Evolutionary conservation across 1,140 invertebrate species (phyloP), one percentile per base, ranked within the genome.

Genomic region (Hormaphis cornu): DNA sequence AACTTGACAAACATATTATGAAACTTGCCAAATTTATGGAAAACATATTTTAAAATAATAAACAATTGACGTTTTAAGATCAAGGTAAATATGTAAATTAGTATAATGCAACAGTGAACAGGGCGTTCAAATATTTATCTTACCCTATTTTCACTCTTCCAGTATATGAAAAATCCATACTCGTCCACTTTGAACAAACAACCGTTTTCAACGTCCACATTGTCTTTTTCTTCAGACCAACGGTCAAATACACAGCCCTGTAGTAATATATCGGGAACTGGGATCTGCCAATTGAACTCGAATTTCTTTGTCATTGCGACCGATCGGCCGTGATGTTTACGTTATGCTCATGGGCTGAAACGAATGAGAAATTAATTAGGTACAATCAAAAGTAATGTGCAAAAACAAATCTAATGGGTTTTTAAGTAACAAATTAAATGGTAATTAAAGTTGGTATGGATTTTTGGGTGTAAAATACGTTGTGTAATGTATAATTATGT

Each of bases 131-230:
- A 70, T 42, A 58, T 24, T 40, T 26, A 37, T 35, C 83, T 83
- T 80, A 97, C 95, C 83, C 86, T 86, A 71, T 90, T 90, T 73
- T 97, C 95, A 77, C 93, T 95, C 79, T 98, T 97, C 96, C 95
- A 99, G 78, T 95, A 96, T 72, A 99, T 92, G 81, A 98, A 99
- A 82, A 98, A 99, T 50, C 95, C 96, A 82, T 93, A 95, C 78
- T 98, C 93, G 78, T 99, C 97, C 24, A 98, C 95, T 81, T 92
- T 92, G 77, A 99, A 95, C 69, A 87, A 78, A 75, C 93, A 96
- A 76, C 88, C 88, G 59, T 88, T 81, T 78, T 98, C 96, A 42
- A 91, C 83, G 72, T 93, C 89, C 16, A 86, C 86, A 75, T 90
- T 91, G 79, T 95, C 93, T 79, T 93, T 93, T 76, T 95, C 92